Evolutionary conservation across 2,797 vertebrate genomes (phyloP).

Genomic region (Hippoglossus hippoglossus): DNA sequence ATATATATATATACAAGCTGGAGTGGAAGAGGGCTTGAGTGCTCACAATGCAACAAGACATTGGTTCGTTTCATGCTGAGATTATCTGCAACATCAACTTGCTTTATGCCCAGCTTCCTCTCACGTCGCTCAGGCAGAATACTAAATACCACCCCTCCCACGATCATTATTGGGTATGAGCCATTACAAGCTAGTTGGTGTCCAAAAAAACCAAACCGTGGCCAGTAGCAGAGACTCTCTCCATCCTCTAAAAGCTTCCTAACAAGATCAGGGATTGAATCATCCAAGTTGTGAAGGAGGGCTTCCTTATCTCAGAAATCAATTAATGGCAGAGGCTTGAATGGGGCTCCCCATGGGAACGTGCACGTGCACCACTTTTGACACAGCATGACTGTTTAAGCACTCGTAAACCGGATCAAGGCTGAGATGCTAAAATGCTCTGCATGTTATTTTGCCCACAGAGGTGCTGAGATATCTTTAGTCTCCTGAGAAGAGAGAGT

Average conservation of each 20-base stretch:
- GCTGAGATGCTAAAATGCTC: background rate
- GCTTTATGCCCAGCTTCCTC: background rate
- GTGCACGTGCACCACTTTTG: conserved; percentile 53
- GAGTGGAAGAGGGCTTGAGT: conserved; percentile 5
- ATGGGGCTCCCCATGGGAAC: conserved; percentile 42
- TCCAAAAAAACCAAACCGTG: background rate
- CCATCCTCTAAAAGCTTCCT: conserved; percentile 60
- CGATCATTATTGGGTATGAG: conserved; percentile 28
- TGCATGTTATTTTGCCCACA: conserved; percentile 9
- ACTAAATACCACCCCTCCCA: conserved; percentile 33
- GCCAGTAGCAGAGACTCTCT: conserved; percentile 27
- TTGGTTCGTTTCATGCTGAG: background rate
- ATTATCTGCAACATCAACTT: conserved; percentile 8
- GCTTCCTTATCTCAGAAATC: conserved; percentile 66
- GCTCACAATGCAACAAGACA: conserved; percentile 5
- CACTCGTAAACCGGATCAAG: conserved; percentile 29
- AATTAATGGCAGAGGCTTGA: conserved; percentile 65
- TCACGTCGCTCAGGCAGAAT: conserved; percentile 13
- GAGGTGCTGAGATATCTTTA: conserved; percentile 11
- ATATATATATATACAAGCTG: background rate
- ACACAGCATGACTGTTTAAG: conserved; percentile 52
- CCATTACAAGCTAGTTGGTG: conserved; percentile 23
- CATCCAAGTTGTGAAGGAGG: conserved; percentile 44
- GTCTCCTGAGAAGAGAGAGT: background rate
- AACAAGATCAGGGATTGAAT: conserved; percentile 65